Evolutionary conservation across 2,888 invertebrate genomes (phyloP).

Genomic region (Marronus borbonicus): DNA sequence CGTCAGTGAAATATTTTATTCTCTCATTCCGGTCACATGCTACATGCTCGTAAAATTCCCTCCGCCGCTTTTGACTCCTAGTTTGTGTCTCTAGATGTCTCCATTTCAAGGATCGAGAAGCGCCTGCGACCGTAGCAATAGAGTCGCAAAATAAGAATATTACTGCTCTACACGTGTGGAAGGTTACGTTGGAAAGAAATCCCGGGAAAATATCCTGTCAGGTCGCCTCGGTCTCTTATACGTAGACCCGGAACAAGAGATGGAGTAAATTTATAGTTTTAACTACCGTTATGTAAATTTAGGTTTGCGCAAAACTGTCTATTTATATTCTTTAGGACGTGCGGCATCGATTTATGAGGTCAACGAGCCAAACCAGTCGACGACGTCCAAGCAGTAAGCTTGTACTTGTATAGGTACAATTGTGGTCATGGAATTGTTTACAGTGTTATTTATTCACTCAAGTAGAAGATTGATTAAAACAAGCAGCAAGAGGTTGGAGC

Average conservation of each 20-base stretch:
- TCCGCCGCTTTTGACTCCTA: no score
- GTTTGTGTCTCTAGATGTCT: neutral
- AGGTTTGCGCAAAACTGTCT: slow-evolving; percentile 6
- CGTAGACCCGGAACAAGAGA: neutral
- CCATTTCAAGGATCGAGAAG: neutral
- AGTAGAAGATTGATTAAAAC: no score
- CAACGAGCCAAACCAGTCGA: neutral
- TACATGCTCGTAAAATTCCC: slow-evolving; percentile 40
- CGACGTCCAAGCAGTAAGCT: no score
- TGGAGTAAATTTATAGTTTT: slow-evolving; percentile 37
- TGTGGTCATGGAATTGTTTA: no score
- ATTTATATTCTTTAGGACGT: slow-evolving; percentile 23
- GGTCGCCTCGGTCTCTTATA: slow-evolving; percentile 37
- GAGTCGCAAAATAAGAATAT: slow-evolving; percentile 50
- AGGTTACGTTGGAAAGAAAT: neutral
- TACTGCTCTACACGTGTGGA: neutral
- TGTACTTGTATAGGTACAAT: no score
- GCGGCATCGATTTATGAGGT: slow-evolving; percentile 17
- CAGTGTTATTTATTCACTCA: no score
- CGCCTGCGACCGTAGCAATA: slow-evolving; percentile 41
- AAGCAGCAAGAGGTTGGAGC: no score
- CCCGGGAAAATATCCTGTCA: neutral
- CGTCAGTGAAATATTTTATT: slow-evolving; percentile 56
- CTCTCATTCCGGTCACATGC: slow-evolving; percentile 56
- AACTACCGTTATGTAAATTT: slow-evolving; percentile 45